A percentile compares a stretch with the other conserved stretches of the same genome.
phyloP scores from a whole-genome alignment of 2,113 vertebrate species.

The Phoenicopterus ruber region DNA sequence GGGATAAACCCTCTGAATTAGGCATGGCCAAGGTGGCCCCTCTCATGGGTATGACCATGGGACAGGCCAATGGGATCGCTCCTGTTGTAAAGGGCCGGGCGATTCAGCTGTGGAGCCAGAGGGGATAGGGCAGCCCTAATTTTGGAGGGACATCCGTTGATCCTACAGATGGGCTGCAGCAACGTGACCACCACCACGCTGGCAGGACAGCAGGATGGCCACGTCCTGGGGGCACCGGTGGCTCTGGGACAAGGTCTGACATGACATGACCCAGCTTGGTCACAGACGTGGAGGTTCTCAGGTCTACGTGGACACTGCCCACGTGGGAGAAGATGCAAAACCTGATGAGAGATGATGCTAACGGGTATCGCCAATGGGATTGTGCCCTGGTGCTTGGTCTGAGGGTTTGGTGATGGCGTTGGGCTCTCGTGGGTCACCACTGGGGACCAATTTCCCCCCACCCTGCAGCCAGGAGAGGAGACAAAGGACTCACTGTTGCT shows the following conservation, averaged over 20 bases:
- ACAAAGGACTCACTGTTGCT: conserved; percentile 89
- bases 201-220: background rate
- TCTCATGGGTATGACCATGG: background rate
- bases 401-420: background rate
- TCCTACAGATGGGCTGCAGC: background rate
- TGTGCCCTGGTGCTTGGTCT: background rate
- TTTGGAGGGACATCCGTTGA: background rate
- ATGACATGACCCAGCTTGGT: background rate
- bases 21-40: background rate
- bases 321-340: background rate
- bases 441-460: fast-evolving
- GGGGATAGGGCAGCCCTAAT: background rate
- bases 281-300: background rate
- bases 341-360: background rate
- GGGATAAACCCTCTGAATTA: background rate
- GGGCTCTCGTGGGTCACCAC: background rate
- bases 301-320: background rate
- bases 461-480: fast-evolving
- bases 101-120: background rate
- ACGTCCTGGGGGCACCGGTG: background rate
- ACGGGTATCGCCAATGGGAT: background rate
- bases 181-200: background rate
- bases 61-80: background rate
- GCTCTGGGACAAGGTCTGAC: background rate
- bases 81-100: background rate